Conservation (phyloP, 2,797 vertebrate species). For the Chelonia mydas region DNA sequence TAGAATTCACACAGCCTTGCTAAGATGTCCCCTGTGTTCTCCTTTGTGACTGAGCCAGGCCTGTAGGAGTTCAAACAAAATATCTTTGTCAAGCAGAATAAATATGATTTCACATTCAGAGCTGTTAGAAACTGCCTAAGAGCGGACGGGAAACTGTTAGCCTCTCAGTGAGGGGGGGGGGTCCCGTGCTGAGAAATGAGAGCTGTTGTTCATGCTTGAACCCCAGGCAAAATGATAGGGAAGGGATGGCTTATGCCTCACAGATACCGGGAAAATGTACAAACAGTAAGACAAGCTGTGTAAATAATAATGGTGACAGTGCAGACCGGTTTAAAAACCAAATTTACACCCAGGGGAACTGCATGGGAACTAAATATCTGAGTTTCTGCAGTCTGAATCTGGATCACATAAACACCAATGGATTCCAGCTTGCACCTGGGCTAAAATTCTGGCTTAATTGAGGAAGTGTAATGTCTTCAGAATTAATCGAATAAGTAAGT, state of each 20-base stretch:
- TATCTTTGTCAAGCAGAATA: neutral
- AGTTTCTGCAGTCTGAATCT: neutral
- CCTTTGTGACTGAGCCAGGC: neutral
- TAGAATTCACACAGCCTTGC: neutral
- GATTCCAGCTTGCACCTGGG: constrained; percentile 7
- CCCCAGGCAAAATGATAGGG: neutral
- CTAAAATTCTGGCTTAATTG: constrained; percentile 33
- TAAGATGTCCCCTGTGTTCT: neutral
- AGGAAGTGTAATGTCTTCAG: constrained; percentile 6
- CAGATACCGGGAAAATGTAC: neutral
- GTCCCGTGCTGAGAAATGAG: neutral
- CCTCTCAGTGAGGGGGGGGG: neutral
- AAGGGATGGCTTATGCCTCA: neutral
- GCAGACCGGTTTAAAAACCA: neutral
- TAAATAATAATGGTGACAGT: neutral
- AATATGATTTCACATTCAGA: accelerated
- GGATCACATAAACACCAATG: neutral
- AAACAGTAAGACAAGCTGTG: neutral
- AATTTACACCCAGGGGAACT: neutral
- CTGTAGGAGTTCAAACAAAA: neutral
- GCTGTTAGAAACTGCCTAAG: neutral
- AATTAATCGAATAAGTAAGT: neutral
- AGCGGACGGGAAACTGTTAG: accelerated
- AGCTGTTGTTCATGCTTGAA: neutral
- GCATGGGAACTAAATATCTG: neutral